Evolutionary conservation across 2,888 invertebrate species (phyloP).

Genomic region (Drosophila kuntzei): DNA sequence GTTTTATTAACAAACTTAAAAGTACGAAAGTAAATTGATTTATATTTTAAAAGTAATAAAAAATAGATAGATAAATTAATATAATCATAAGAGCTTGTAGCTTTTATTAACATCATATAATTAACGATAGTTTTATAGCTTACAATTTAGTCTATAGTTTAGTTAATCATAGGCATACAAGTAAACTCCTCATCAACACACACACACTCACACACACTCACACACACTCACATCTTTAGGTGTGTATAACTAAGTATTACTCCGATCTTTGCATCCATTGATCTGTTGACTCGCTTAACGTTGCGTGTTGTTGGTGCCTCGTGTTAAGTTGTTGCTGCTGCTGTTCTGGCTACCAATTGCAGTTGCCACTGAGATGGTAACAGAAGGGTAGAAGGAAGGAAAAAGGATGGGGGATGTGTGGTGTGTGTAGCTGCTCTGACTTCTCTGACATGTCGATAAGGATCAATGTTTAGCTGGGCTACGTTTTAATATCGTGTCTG

Average conservation of each 20-base stretch:
- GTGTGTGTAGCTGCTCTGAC: constrained; percentile 29
- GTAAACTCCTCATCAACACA: not conserved
- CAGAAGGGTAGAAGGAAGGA: too few relatives aligned
- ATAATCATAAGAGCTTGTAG: too few relatives aligned
- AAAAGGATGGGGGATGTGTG: not conserved
- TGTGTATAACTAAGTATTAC: constrained; percentile 7
- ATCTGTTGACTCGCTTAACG: constrained; percentile 28
- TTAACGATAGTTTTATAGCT: not conserved
- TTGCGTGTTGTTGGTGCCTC: constrained; percentile 56
- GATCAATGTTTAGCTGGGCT: constrained; percentile 81
- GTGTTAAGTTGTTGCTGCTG: constrained; percentile 74
- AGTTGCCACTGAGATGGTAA: constrained; percentile 14
- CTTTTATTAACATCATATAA: not conserved
- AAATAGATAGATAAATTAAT: too few relatives aligned
- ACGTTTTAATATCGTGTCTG: constrained; percentile 71
- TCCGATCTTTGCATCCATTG: constrained; percentile 29
- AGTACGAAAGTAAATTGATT: too few relatives aligned
- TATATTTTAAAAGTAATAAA: too few relatives aligned
- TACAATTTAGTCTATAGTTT: not conserved
- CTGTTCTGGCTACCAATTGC: constrained; percentile 71
- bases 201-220: not conserved
- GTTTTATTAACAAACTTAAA: too few relatives aligned
- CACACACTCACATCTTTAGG: not conserved
- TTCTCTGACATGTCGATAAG: constrained; percentile 77
- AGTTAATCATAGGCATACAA: not conserved